Conservation (phyloP, 2,797 vertebrate species). For the Scyliorhinus canicula region DNA sequence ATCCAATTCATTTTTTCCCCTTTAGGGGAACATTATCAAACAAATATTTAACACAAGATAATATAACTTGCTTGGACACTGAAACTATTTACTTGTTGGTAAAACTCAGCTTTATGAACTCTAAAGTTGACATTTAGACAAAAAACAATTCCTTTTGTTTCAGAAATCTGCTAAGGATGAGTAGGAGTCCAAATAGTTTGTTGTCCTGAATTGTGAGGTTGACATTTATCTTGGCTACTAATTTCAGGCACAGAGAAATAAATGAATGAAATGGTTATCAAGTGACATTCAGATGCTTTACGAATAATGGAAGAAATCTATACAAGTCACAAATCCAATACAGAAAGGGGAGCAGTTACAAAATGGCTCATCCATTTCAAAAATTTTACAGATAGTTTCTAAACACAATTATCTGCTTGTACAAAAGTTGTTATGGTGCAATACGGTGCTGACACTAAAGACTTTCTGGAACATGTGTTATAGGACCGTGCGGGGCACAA, state of each 20-base stretch:
- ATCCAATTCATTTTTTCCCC: too few relatives aligned
- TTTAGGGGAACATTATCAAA: too few relatives aligned
- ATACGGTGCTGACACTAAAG: background rate
- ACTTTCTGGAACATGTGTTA: background rate
- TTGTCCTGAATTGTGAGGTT: background rate
- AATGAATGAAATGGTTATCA: background rate
- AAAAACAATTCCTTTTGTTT: background rate
- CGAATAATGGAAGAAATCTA: background rate
- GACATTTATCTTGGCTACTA: background rate
- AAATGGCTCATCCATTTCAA: background rate
- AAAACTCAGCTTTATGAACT: background rate
- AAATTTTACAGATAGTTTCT: background rate
- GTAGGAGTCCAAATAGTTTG: background rate
- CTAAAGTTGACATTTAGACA: background rate
- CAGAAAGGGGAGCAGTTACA: background rate
- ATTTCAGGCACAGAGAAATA: background rate
- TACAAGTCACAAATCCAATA: background rate
- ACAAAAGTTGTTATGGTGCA: background rate
- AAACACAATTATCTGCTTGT: background rate
- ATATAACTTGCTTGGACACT: background rate
- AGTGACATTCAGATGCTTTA: background rate
- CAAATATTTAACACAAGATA: too few relatives aligned
- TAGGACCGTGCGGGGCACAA: background rate
- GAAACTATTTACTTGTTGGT: background rate
- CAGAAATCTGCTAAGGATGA: background rate